These are phyloP conservation scores for Deilephila elpenor DNA, from an alignment of 2,888 invertebrate genomes.

Conservation along the genomic window DNA sequence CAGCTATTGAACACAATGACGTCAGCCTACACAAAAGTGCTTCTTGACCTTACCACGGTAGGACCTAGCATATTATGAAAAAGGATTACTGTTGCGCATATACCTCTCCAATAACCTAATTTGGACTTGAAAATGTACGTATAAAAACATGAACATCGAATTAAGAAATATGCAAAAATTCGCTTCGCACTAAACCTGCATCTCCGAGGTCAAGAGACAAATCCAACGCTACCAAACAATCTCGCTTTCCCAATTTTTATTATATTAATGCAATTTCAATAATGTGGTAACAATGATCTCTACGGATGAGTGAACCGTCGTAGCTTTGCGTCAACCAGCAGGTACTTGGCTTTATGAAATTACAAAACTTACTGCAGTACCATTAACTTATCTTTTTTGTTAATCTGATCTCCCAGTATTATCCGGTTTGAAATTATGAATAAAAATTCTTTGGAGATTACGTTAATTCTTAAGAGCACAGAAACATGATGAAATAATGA, in stretches of 20 bases:
- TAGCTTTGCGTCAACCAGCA: constrained; percentile 40
- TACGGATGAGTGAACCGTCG: constrained; percentile 45
- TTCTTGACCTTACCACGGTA: no score
- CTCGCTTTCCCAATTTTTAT: constrained; percentile 25
- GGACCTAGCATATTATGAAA: no score
- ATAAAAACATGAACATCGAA: neutral
- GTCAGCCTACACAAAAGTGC: no score
- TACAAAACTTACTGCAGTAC: constrained; percentile 1
- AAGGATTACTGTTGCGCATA: no score
- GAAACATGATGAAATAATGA: no score
- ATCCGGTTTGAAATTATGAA: no score
- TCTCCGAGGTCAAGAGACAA: constrained; percentile 24
- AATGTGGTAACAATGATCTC: constrained; percentile 37
- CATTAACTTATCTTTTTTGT: constrained; percentile 11
- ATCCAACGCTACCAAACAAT: constrained; percentile 13
- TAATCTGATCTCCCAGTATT: neutral
- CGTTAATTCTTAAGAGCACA: no score
- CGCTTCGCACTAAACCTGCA: neutral
- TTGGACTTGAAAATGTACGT: neutral
- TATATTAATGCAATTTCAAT: constrained; percentile 22
- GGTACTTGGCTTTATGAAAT: constrained; percentile 16
- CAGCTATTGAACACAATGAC: no score
- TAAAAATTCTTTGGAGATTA: no score
- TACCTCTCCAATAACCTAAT: no score
- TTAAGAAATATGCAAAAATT: constrained; percentile 1